phyloP scores from a whole-genome alignment of 2,113 vertebrate genomes.

The Hypocryptadius cinnamomeus region DNA sequence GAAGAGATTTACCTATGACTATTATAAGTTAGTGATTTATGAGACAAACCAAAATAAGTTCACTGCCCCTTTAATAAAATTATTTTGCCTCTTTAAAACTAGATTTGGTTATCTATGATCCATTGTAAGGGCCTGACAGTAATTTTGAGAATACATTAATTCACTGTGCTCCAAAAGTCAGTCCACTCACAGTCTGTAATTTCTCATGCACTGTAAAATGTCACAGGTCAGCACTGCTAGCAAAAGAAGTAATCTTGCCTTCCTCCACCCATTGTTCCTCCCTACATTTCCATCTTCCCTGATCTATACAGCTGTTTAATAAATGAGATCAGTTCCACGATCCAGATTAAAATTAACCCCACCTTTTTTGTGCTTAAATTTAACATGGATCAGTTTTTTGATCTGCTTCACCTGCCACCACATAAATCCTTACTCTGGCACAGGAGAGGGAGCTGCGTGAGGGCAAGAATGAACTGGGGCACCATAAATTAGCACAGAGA shows the following conservation, averaged over 20 bases:
- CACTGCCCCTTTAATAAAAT: neutral
- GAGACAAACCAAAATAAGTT: neutral
- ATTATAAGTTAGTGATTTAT: neutral
- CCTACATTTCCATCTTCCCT: neutral
- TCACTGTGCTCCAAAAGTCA: neutral
- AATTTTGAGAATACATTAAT: slow-evolving; percentile 28
- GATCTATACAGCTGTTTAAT: neutral
- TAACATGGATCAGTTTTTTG: neutral
- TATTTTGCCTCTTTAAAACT: slow-evolving; percentile 5
- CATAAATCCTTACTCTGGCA: slow-evolving; percentile 20
- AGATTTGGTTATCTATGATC: neutral
- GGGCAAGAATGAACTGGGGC: neutral
- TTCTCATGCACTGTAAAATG: neutral
- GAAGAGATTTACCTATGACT: neutral
- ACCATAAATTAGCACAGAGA: neutral
- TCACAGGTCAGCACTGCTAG: neutral
- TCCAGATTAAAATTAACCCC: neutral
- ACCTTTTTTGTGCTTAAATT: neutral
- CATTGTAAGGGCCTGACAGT: neutral
- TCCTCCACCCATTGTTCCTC: neutral
- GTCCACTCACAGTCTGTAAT: neutral
- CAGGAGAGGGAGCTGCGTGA: neutral
- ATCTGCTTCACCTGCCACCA: slow-evolving; percentile 1
- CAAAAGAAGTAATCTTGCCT: neutral
- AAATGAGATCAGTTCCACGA: neutral